phyloP scores from a whole-genome alignment of 2,113 vertebrate genomes.

The Eurystomus gularis region DNA sequence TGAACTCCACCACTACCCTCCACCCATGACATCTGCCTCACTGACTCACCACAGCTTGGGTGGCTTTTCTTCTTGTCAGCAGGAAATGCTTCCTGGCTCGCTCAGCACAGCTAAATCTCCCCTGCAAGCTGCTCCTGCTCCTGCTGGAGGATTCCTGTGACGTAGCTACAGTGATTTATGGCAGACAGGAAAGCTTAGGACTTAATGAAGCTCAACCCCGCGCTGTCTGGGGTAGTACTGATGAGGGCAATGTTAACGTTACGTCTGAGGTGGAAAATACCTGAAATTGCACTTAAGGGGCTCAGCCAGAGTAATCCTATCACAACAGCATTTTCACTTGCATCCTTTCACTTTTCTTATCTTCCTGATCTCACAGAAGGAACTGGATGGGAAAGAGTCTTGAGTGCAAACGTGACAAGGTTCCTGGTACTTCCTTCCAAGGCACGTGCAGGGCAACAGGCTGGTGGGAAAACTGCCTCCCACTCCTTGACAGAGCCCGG shows the following conservation, averaged over 20 bases:
- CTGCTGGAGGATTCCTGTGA: neutral
- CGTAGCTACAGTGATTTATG: neutral
- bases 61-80: conserved; percentile 37
- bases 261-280: neutral
- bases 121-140: neutral
- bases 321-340: neutral
- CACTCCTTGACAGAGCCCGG: neutral
- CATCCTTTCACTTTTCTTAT: neutral
- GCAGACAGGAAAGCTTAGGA: neutral
- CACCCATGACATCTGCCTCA: neutral
- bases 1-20: neutral
- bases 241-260: neutral
- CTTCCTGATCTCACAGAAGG: neutral
- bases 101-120: neutral
- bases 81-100: neutral
- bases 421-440: neutral
- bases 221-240: neutral
- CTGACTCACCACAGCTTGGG: conserved; percentile 49
- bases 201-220: neutral
- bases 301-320: neutral
- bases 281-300: neutral
- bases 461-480: neutral
- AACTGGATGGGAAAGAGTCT: neutral
- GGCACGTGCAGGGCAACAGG: neutral
- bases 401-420: neutral